Conservation (phyloP, 2,113 vertebrate species). For the Oryzias curvinotus region DNA sequence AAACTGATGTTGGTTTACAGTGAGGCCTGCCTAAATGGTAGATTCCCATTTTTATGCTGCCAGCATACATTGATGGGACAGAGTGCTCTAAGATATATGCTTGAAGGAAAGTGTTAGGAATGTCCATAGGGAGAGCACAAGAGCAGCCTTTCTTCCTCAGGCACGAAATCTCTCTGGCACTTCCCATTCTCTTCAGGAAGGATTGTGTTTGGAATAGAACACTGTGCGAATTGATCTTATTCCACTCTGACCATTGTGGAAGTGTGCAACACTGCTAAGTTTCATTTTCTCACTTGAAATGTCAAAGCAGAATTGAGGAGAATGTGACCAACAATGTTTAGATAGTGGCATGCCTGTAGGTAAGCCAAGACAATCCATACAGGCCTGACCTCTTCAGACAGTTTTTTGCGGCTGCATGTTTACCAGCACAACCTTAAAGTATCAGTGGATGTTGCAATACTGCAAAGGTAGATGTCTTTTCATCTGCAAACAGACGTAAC, state of each 20-base stretch:
- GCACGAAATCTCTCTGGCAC: slow-evolving; percentile 72
- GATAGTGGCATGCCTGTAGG: slow-evolving; percentile 11
- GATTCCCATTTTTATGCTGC: slow-evolving; percentile 75
- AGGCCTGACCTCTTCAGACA: slow-evolving; percentile 8
- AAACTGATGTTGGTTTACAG: slow-evolving; percentile 42
- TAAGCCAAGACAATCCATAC: not conserved
- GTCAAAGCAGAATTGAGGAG: slow-evolving; percentile 33
- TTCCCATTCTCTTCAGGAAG: slow-evolving; percentile 44
- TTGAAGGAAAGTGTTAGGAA: slow-evolving; percentile 47
- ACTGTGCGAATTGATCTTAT: slow-evolving; percentile 62
- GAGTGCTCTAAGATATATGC: slow-evolving; percentile 58
- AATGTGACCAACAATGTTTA: slow-evolving; percentile 25
- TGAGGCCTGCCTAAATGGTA: slow-evolving; percentile 60
- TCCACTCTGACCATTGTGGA: slow-evolving; percentile 57
- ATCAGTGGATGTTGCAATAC: slow-evolving; percentile 28
- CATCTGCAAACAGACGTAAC: slow-evolving; percentile 24
- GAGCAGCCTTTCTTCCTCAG: slow-evolving; percentile 62
- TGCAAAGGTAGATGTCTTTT: slow-evolving; percentile 34
- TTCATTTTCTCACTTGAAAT: slow-evolving; percentile 33
- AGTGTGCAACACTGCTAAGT: slow-evolving; percentile 42
- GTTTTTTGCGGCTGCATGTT: slow-evolving; percentile 9
- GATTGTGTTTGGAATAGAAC: slow-evolving; percentile 39
- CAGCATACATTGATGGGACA: slow-evolving; percentile 46
- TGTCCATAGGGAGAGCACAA: slow-evolving; percentile 59
- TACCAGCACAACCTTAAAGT: slow-evolving; percentile 23